Conservation (phyloP, 2,797 vertebrate genomes). For the Scarus forsteni region DNA sequence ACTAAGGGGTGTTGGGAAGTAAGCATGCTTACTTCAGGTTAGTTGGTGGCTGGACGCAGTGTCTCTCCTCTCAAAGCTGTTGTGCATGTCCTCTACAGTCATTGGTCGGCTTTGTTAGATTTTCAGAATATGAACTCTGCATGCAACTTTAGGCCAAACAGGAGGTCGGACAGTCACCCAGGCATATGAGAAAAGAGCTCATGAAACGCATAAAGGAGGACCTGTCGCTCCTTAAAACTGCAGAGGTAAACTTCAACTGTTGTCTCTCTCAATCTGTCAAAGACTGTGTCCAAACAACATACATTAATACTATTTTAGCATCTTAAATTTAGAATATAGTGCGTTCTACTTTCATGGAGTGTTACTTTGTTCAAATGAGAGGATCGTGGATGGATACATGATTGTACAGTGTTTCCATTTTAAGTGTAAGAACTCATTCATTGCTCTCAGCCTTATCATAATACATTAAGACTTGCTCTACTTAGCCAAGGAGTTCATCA, state of each 20-base stretch:
- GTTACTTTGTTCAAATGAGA: too few relatives aligned
- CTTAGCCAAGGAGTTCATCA: too few relatives aligned
- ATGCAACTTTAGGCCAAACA: conserved; percentile 95
- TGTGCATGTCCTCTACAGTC: conserved; percentile 71
- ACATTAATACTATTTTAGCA: too few relatives aligned
- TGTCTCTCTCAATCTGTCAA: conserved; percentile 18
- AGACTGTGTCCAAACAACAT: background rate
- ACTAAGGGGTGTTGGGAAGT: conserved; percentile 14
- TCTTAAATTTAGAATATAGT: too few relatives aligned
- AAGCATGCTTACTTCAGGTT: conserved; percentile 50
- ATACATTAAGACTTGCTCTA: too few relatives aligned
- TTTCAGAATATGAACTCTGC: conserved; percentile 78
- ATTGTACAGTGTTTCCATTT: too few relatives aligned
- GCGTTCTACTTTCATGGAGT: too few relatives aligned
- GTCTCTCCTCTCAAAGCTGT: conserved; percentile 44
- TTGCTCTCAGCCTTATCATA: too few relatives aligned
- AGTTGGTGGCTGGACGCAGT: conserved; percentile 54
- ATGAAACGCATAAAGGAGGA: conserved; percentile 98
- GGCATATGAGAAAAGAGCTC: conserved; percentile 98
- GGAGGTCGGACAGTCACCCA: conserved; percentile 96
- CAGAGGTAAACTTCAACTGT: conserved; percentile 90
- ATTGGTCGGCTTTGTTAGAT: conserved; percentile 50
- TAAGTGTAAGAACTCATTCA: too few relatives aligned
- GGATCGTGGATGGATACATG: too few relatives aligned
- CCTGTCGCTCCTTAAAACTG: conserved; percentile 91